Evolutionary conservation across 2,797 vertebrate genomes (phyloP).

Genomic region (Hippopotamyrus pictus): DNA sequence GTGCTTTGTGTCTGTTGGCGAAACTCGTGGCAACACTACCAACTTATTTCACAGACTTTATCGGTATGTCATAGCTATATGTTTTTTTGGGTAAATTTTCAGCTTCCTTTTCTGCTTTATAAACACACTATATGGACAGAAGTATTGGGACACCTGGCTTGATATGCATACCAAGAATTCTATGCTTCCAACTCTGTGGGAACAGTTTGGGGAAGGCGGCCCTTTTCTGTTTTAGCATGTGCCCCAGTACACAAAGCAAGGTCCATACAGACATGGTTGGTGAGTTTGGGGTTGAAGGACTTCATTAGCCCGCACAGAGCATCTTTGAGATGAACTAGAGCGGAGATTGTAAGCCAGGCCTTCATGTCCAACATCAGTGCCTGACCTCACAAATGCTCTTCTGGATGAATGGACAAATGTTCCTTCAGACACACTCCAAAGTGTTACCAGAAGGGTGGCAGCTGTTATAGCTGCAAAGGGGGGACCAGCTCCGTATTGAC

Average conservation of each 20-base stretch:
- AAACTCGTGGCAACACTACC: neutral
- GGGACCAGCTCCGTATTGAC: too few relatives aligned
- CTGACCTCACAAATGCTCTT: too few relatives aligned
- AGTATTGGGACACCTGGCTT: neutral
- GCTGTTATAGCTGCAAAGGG: too few relatives aligned
- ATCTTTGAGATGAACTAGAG: neutral
- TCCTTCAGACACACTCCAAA: too few relatives aligned
- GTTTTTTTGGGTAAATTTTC: neutral
- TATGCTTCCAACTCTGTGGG: neutral
- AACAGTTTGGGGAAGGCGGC: neutral
- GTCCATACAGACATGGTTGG: neutral
- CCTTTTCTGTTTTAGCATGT: neutral
- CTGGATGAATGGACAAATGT: too few relatives aligned
- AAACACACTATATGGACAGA: neutral
- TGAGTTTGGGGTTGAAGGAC: neutral
- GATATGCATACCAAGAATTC: neutral
- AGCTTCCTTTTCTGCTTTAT: neutral
- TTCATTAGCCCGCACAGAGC: neutral
- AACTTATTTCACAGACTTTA: neutral
- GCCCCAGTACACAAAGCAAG: neutral
- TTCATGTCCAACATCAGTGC: neutral
- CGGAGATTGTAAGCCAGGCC: neutral
- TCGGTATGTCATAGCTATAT: neutral
- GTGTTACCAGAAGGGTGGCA: too few relatives aligned
- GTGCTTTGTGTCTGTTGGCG: neutral